A percentile compares a stretch with the other conserved stretches of the same genome.
Conservation (phyloP, 2,797 vertebrate genomes). For the Alfaro cultratus region DNA sequence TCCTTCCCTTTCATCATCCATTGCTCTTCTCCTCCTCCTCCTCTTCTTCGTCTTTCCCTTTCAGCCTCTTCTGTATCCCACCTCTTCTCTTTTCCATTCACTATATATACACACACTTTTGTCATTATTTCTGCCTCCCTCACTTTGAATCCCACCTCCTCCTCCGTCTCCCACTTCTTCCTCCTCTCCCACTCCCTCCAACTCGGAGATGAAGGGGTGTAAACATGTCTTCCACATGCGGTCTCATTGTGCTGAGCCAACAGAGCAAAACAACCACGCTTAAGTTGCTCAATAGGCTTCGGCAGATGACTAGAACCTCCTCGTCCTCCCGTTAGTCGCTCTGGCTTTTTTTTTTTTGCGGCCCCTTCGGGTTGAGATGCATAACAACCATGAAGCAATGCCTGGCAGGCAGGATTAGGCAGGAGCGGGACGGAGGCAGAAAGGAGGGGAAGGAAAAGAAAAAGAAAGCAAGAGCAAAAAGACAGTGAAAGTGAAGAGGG, state of each 20-base stretch:
- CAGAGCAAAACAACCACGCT: constrained; percentile 74
- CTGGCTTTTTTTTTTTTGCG: constrained; percentile 6
- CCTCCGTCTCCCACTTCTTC: constrained; percentile 43
- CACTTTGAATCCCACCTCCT: constrained; percentile 48
- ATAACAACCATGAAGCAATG: constrained; percentile 80
- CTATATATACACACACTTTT: constrained; percentile 36
- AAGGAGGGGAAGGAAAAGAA: constrained; percentile 42
- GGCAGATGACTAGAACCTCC: constrained; percentile 65
- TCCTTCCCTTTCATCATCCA: constrained; percentile 30
- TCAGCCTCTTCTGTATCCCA: constrained; percentile 42
- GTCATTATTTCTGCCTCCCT: constrained; percentile 49
- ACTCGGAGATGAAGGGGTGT: constrained; percentile 64
- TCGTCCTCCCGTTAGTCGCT: constrained; percentile 25
- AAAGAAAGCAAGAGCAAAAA: constrained; percentile 55
- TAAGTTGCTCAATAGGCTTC: constrained; percentile 73
- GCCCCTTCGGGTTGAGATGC: constrained; percentile 71
- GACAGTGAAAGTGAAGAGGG: constrained; percentile 53
- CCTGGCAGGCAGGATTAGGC: constrained; percentile 77
- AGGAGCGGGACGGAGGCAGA: constrained; percentile 40
- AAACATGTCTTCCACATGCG: constrained; percentile 74
- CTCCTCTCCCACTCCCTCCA: constrained; percentile 49
- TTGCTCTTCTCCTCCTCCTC: constrained; percentile 22
- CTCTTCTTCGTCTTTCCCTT: constrained; percentile 14
- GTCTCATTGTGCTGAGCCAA: constrained; percentile 72
- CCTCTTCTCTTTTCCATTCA: constrained; percentile 45